Base-by-base conservation (phyloP, 2,113 vertebrate genomes). In the Turdus rufiventris region DNA sequence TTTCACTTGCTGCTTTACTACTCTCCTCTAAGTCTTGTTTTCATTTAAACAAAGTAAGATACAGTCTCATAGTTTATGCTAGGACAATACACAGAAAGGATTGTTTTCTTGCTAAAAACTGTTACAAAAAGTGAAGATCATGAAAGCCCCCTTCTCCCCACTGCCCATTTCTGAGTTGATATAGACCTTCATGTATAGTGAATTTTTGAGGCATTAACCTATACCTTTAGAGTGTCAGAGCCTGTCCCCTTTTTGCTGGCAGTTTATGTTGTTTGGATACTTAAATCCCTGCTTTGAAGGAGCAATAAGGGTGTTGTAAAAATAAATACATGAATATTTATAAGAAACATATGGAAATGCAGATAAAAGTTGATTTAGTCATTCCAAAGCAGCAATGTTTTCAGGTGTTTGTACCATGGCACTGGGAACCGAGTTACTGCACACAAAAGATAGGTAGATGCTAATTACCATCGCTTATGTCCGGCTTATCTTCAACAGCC, bases 341-440 rank as follows among this genome's bases (percentile, higher is more conserved):
- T 76, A 54, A 82, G 71, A 72, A 89, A 72, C n/a, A 62, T 42
- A 33, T 36, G n/a, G 66, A 91, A 85, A 90, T 79, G 14, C 34
- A 85, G 62, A 65, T 89, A 95, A 75, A 92, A 90, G 50, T 53
- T 85, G 82, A 94, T 94, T 65, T 28, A 91, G 66, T 61, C 7
- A 19, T 56, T 85, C 53, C 82, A 75, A 85, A 85, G 14, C 25
- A 72, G 17, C n/a, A 65, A 23, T 65, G 25, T 51, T 85, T 88
- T 85, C 19, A 14, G 10, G 8, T 85, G n/a, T 71, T n/a, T 36
- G 40, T 65, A 47, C 42, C 40, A 38, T 50, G 71, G 50, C 75
- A 28, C 65, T 53, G 50, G 77, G 53, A 91, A 54, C 6, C 1
- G 43, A 53, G n/a, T 47, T 38, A 50, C 66, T 87, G 66, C 36